Percentiles rank a stretch among this genome's conserved stretches.
Conservation (phyloP, 1,140 invertebrate genomes). For the Drosophila ironensis region DNA sequence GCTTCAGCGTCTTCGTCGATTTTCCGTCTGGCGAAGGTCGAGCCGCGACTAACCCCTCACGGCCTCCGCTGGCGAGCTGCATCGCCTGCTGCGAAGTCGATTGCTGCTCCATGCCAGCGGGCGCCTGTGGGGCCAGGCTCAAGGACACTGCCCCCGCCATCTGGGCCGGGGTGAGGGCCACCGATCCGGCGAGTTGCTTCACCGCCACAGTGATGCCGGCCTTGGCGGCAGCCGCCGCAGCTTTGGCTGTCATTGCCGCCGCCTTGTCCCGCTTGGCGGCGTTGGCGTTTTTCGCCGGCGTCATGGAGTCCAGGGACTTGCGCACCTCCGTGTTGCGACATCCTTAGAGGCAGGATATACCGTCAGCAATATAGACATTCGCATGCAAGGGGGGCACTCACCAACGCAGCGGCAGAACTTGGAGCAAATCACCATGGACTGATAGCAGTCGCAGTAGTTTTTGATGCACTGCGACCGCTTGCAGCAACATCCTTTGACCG, state of each 20-base stretch:
- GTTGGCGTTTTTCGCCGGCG: constrained; percentile 23
- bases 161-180: neutral
- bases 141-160: neutral
- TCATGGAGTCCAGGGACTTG: neutral
- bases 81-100: too few species aligned
- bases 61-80: neutral
- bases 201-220: constrained; percentile 24
- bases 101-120: too few species aligned
- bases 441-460: constrained; percentile 71
- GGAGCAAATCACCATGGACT: constrained; percentile 58
- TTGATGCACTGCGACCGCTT: constrained; percentile 68
- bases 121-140: neutral
- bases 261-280: constrained; percentile 36
- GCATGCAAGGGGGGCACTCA: too few species aligned
- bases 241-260: constrained; percentile 51
- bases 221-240: constrained; percentile 48
- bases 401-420: constrained; percentile 55
- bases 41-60: too few species aligned
- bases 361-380: too few species aligned
- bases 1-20: neutral
- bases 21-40: too few species aligned
- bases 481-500: constrained; percentile 55
- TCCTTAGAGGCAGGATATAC: too few species aligned
- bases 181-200: neutral
- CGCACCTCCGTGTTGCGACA: constrained; percentile 61